These are phyloP conservation scores for Lithosia quadra DNA, from an alignment of 2,888 invertebrate genomes.

Conservation along the genomic window DNA sequence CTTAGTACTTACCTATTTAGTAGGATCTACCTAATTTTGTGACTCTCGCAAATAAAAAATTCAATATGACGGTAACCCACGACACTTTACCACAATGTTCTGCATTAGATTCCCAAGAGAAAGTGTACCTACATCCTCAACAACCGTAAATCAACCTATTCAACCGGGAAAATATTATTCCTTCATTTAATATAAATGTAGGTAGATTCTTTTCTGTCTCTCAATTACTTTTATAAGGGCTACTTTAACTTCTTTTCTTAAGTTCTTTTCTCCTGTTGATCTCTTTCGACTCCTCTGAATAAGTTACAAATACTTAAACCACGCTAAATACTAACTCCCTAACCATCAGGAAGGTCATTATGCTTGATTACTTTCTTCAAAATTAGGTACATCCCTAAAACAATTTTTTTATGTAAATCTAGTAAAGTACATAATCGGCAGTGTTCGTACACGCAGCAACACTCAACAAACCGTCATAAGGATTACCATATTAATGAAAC, in stretches of 20 bases:
- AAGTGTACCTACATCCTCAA: no score
- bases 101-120: no score
- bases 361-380: background rate
- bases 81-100: background rate
- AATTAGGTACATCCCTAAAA: background rate
- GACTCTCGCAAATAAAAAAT: no score
- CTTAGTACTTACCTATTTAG: no score
- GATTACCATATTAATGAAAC: conserved; percentile 63
- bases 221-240: no score
- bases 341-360: background rate
- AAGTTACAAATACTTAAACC: background rate
- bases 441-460: conserved; percentile 20
- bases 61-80: background rate
- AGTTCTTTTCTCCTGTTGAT: no score
- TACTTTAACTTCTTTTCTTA: no score
- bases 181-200: no score
- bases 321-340: background rate
- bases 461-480: conserved; percentile 35
- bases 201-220: no score
- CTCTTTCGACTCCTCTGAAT: background rate
- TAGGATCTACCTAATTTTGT: no score
- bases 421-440: conserved; percentile 4
- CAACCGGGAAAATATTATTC: no score
- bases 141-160: no score
- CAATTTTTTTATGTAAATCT: background rate